Base-by-base conservation (phyloP, 1,140 invertebrate genomes). In the Pteromalus puparum region DNA sequence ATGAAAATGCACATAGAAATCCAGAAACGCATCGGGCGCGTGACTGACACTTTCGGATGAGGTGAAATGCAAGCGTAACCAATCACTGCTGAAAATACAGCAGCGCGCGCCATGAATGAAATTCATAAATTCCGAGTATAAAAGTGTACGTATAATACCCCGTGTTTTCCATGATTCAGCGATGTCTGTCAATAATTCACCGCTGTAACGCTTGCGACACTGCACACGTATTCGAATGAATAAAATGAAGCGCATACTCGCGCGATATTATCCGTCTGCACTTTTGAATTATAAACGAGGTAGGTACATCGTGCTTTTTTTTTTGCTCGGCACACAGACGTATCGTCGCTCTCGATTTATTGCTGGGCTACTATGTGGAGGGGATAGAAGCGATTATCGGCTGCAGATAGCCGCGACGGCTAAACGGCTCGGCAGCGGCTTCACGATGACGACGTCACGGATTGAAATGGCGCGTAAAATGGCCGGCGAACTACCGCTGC, bases 401-500 rank as follows among this genome's bases (percentile, higher is more conserved):
- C 9, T 3, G 80, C 24, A 73, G 80, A 81, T 81, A 74, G 26
- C 68, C 42, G 67, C 67, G 28, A 28, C 67, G 67, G 67, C 67
- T 70, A 74, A 74, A 74, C 72, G 34, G 68, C 26, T 81, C 38
- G 24, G 26, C 24, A 28, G 12, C 24, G 67, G 67, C 24, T 70
- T 46, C n/a, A 0, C 68, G 76, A 79, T 42, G 68, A 84, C 88
- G 88, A 90, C 86, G 89, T 91, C 89, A 88, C 88, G 86, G 89
- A 90, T 90, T 90, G 90, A 91, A 91, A 90, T 90, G 90, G 90
- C 87, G 84, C 89, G 88, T 89, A 90, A 91, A 91, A 90, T 88
- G 89, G 89, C 86, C 90, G 88, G 61, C 26, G 61, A 61, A 88
- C 86, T 89, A 87, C 21, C 6, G 38, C 34, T 82, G 85, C 87